Percentiles rank a stretch among this genome's conserved stretches.
Evolutionary conservation across 2,888 invertebrate genomes (phyloP).

Genomic region (Catocala nupta): DNA sequence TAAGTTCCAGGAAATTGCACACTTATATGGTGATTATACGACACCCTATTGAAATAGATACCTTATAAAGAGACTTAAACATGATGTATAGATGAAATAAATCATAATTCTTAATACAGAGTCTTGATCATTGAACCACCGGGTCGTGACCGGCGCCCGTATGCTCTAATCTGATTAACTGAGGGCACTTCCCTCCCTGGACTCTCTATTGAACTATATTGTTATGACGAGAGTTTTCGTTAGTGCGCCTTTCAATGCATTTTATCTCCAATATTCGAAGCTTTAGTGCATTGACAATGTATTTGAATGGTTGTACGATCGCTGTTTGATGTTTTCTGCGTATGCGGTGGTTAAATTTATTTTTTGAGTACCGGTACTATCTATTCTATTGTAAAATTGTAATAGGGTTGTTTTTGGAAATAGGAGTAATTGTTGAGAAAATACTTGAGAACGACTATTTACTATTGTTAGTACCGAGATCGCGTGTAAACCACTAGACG

Average conservation of each 20-base stretch:
- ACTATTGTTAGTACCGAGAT: no score
- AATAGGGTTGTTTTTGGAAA: no score
- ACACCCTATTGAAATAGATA: no score
- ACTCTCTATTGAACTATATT: slow-evolving; percentile 44
- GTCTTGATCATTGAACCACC: slow-evolving; percentile 32
- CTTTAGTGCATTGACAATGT: slow-evolving; percentile 3
- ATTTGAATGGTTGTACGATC: neutral
- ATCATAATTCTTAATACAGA: slow-evolving; percentile 26
- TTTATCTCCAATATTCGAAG: slow-evolving; percentile 8
- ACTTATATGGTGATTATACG: no score
- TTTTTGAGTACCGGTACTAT: no score
- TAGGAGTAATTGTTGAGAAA: no score
- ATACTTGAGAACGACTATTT: no score
- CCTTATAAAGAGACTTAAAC: neutral
- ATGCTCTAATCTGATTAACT: slow-evolving; percentile 66
- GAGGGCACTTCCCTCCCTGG: slow-evolving; percentile 50
- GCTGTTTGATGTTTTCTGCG: neutral
- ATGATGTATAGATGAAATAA: slow-evolving; percentile 25
- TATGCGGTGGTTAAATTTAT: no score
- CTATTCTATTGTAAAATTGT: no score
- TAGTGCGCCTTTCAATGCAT: slow-evolving; percentile 25
- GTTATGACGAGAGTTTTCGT: slow-evolving; percentile 47
- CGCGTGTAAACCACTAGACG: no score
- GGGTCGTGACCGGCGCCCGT: slow-evolving; percentile 63
- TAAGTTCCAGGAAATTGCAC: no score